Conservation (phyloP, 1,140 invertebrate genomes). For the Forficula auricularia region DNA sequence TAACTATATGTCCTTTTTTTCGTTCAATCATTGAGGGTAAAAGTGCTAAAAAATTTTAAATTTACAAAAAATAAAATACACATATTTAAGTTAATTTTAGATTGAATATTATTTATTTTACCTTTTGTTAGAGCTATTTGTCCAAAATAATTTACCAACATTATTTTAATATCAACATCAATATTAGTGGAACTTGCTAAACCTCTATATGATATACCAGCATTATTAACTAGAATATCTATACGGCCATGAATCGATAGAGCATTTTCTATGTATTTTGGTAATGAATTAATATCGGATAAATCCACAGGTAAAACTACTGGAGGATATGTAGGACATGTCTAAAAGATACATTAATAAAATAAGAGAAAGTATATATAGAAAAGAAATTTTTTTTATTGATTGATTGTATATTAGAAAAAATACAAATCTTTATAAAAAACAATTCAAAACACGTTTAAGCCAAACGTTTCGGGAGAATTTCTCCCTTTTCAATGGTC, state of each 20-base stretch:
- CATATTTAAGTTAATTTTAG: not conserved
- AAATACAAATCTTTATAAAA: not conserved
- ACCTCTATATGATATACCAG: slow-evolving; percentile 70
- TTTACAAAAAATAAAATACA: slow-evolving; percentile 2
- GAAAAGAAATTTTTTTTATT: not conserved
- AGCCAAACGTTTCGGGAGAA: too few relatives aligned
- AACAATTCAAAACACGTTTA: too few relatives aligned
- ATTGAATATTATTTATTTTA: slow-evolving; percentile 23
- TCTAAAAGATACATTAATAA: slow-evolving; percentile 27
- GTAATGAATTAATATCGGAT: slow-evolving; percentile 44
- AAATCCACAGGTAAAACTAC: slow-evolving; percentile 62
- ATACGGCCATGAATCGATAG: slow-evolving; percentile 50
- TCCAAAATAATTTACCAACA: slow-evolving; percentile 90
- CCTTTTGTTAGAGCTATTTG: slow-evolving; percentile 80
- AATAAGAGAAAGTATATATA: not conserved
- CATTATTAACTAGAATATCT: slow-evolving; percentile 87
- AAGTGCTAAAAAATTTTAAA: slow-evolving; percentile 40
- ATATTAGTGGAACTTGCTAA: slow-evolving; percentile 53
- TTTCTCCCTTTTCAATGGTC: too few relatives aligned
- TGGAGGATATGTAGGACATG: slow-evolving; percentile 45
- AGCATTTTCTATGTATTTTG: slow-evolving; percentile 41
- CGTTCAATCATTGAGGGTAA: slow-evolving; percentile 65
- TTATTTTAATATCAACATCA: slow-evolving; percentile 75
- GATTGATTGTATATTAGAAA: not conserved
- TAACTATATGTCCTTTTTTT: slow-evolving; percentile 66